Evolutionary conservation across 2,797 vertebrate species (phyloP).

Genomic region (Sebastes hubbsi): DNA sequence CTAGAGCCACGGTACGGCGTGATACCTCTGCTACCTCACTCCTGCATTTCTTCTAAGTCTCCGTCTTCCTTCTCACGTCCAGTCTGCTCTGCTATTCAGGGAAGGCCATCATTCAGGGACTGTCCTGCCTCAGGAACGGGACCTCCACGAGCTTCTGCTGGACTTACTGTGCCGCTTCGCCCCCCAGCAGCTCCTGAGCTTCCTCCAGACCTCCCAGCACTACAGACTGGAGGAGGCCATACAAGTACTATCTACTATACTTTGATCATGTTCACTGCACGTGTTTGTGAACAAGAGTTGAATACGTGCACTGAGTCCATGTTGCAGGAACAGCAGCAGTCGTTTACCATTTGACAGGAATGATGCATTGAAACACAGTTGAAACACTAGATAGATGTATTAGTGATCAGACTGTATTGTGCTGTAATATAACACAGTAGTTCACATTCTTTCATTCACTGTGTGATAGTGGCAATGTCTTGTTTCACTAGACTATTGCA

Average conservation of each 20-base stretch:
- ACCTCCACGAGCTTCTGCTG: slow-evolving; percentile 88
- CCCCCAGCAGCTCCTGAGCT: slow-evolving; percentile 84
- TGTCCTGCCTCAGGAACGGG: slow-evolving; percentile 77
- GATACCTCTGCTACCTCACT: neutral
- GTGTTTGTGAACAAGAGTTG: neutral
- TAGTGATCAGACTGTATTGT: fast-evolving
- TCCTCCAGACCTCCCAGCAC: slow-evolving; percentile 87
- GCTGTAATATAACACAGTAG: neutral
- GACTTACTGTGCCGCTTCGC: slow-evolving; percentile 89
- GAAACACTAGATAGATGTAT: neutral
- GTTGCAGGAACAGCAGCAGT: neutral
- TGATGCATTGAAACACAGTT: neutral
- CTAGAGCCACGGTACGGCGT: slow-evolving; percentile 62
- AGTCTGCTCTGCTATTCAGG: slow-evolving; percentile 70
- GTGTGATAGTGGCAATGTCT: neutral
- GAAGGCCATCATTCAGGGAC: slow-evolving; percentile 82
- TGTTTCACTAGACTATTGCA: neutral
- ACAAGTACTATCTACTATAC: slow-evolving; percentile 76
- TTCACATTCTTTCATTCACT: neutral
- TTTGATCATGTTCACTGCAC: neutral
- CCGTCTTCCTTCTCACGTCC: neutral
- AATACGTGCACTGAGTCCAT: neutral
- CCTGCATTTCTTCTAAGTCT: neutral
- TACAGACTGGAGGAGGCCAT: slow-evolving; percentile 93
- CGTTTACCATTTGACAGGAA: neutral